Conservation (phyloP, 2,113 vertebrate genomes). For the Lamprologus ornatipinnis region DNA sequence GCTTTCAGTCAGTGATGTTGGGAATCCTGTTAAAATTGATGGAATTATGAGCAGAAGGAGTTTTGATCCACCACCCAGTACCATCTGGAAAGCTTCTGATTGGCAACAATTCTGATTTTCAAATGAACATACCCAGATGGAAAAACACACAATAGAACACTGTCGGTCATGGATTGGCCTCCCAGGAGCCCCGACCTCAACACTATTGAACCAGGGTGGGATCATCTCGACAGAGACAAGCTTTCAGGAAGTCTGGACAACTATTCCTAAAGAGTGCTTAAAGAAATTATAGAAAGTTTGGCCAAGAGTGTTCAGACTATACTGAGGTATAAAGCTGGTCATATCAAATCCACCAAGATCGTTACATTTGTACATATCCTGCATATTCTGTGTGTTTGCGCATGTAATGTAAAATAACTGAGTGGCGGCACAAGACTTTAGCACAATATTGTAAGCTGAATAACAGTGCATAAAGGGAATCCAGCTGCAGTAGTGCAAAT, state of each 20-base stretch:
- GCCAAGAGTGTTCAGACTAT: background rate
- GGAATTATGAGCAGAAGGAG: background rate
- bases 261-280: background rate
- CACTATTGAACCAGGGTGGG: background rate
- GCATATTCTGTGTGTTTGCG: background rate
- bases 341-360: background rate
- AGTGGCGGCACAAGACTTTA: background rate
- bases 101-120: background rate
- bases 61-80: background rate
- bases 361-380: background rate
- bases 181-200: background rate
- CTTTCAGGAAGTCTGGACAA: background rate
- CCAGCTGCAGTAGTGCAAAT: background rate
- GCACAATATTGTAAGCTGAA: background rate
- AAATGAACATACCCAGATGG: background rate
- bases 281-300: background rate
- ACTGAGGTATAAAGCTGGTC: background rate
- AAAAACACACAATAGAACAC: background rate
- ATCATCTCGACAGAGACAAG: background rate
- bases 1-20: background rate
- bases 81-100: background rate
- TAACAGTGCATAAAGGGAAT: background rate
- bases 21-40: background rate
- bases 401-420: background rate
- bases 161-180: background rate